Conservation (phyloP, 2,113 vertebrate genomes). For the Synodontis membranacea region DNA sequence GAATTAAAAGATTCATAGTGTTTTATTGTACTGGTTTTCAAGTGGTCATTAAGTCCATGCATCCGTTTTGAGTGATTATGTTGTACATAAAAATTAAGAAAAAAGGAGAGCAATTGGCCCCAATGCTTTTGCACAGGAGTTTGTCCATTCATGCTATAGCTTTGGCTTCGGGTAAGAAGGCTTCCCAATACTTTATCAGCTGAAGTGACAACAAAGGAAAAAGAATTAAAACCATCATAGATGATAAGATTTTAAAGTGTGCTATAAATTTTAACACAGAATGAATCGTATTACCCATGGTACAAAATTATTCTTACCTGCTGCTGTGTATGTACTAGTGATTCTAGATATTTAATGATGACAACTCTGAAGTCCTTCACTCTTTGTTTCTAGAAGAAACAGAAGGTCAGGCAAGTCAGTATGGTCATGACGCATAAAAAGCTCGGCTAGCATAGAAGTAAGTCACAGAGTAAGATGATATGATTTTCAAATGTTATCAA, state of each 20-base stretch:
- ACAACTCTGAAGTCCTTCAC: conserved; percentile 97
- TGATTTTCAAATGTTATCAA: background rate
- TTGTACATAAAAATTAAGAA: conserved; percentile 61
- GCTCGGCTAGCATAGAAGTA: background rate
- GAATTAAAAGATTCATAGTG: conserved; percentile 81
- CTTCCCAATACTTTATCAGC: conserved; percentile 99
- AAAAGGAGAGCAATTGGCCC: conserved; percentile 66
- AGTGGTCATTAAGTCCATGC: conserved; percentile 55
- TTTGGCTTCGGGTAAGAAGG: conserved; percentile 98
- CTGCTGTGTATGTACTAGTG: conserved; percentile 94
- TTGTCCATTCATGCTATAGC: conserved; percentile 86
- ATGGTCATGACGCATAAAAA: background rate
- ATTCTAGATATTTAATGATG: conserved; percentile 96
- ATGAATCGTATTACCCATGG: background rate
- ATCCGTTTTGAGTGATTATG: conserved; percentile 69
- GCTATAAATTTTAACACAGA: background rate
- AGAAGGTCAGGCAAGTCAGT: background rate
- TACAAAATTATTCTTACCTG: conserved; percentile 76
- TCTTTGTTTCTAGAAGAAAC: conserved; percentile 82
- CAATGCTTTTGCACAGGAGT: conserved; percentile 55
- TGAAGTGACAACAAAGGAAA: conserved; percentile 63
- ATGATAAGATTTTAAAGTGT: background rate
- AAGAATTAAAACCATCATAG: background rate
- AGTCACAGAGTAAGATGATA: background rate
- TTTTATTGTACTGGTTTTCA: conserved; percentile 78